Evolutionary conservation across 2,797 vertebrate species (phyloP).

Genomic region (Siniperca obscura): DNA sequence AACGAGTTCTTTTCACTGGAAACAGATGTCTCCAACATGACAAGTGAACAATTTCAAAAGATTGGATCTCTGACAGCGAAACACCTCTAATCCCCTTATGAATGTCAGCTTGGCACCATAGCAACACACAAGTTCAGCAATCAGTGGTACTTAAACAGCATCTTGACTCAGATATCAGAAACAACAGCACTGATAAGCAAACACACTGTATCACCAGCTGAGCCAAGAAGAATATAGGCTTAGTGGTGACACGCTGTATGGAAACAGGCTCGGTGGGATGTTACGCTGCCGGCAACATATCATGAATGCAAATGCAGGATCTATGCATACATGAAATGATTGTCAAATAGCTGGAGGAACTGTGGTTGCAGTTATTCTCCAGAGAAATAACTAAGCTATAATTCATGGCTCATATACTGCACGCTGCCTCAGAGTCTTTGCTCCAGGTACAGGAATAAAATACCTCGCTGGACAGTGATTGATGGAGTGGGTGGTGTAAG

Average conservation of each 20-base stretch:
- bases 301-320: constrained; percentile 50
- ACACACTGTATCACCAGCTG: constrained; percentile 49
- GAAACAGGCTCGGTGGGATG: constrained; percentile 40
- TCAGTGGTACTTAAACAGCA: constrained; percentile 58
- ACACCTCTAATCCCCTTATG: constrained; percentile 67
- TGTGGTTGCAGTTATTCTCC: constrained; percentile 10
- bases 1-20: constrained; percentile 48
- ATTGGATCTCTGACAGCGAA: constrained; percentile 57
- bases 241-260: constrained; percentile 30
- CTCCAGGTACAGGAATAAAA: constrained; percentile 5
- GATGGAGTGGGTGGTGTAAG: constrained; percentile 37
- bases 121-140: constrained; percentile 70
- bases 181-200: constrained; percentile 73
- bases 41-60: constrained; percentile 54
- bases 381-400: constrained; percentile 32
- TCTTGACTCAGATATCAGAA: constrained; percentile 62
- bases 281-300: constrained; percentile 13
- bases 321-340: constrained; percentile 2
- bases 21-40: constrained; percentile 62
- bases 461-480: constrained; percentile 37
- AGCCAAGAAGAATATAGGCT: constrained; percentile 40
- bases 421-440: constrained; percentile 8
- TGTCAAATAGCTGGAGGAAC: constrained; percentile 34
- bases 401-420: constrained; percentile 4
- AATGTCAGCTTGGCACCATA: constrained; percentile 60